Base-by-base conservation (phyloP, 2,113 vertebrate genomes). In the Eudyptes chrysolophus region DNA sequence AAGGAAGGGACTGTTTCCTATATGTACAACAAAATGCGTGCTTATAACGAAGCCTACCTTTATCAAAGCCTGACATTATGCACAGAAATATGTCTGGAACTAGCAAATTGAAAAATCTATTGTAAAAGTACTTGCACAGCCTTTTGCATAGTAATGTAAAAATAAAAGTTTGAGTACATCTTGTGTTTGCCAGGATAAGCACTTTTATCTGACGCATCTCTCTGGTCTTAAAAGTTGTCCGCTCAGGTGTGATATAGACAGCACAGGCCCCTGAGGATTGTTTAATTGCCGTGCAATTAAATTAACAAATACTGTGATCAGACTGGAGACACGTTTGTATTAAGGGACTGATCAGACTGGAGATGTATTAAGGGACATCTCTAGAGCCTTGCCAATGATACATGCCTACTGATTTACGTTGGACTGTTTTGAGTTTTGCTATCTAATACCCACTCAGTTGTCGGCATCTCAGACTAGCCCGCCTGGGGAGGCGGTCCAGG, bases 241-340 rank as follows among this genome's bases (percentile, higher is more conserved):
- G 75, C 70, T 85, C 3, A 0, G 66, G 34, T 86, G 10, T 42
- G 81, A 32, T 32, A 55, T 72, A 71, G 72, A 11, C 72, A 93
- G 65, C 60, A 6, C 21, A 29, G n/a, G n/a, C 57, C 77, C 79
- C n/a, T 27, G 79, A 87, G 92, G 60, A 34, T 36, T 86, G 46
- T 74, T 93, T 94, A 94, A 89, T 96, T 96, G 85, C 75, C 2
- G 2, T 83, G 80, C 88, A 92, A 86, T 97, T 92, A 92, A 94
- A 89, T 96, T 87, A 94, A 85, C 91, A 94, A 80, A 85, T 88
- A 25, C 38, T 30, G 42, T 68, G 55, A 84, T 93, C 65, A 60
- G 60, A 34, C 30, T 62, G 55, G 38, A 90, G 82, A 32, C 20
- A 1, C 27, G 7, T 20, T 64, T 62, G 4, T 74, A 21, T 74